phyloP scores from a whole-genome alignment of 2,888 invertebrate genomes.

The Caenorhabditis sulstoni region DNA sequence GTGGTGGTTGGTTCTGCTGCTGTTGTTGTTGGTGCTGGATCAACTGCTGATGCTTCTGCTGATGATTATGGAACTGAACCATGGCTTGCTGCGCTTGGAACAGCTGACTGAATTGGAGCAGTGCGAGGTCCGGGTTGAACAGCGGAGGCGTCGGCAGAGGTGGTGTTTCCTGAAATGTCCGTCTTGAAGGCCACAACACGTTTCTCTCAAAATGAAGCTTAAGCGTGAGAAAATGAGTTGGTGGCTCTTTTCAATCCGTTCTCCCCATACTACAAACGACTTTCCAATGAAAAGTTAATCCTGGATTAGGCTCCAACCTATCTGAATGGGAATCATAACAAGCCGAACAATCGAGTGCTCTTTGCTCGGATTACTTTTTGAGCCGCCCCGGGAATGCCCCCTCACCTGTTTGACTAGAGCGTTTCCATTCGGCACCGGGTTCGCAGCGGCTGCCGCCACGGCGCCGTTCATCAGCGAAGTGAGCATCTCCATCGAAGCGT shows the following conservation, averaged over 20 bases:
- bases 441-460: slow-evolving; percentile 24
- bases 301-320: neutral
- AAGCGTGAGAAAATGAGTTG: too few species aligned
- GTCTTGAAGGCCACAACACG: too few species aligned
- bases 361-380: slow-evolving; percentile 23
- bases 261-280: neutral
- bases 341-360: slow-evolving; percentile 10
- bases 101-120: slow-evolving; percentile 56
- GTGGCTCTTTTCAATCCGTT: too few species aligned
- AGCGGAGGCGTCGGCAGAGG: slow-evolving; percentile 42
- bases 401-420: slow-evolving; percentile 43
- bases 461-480: slow-evolving; percentile 51
- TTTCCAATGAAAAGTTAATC: slow-evolving; percentile 12
- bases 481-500: slow-evolving; percentile 62
- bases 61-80: slow-evolving; percentile 55
- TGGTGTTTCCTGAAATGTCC: slow-evolving; percentile 51
- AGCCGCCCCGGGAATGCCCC: neutral
- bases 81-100: slow-evolving; percentile 60
- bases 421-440: slow-evolving; percentile 10
- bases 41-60: slow-evolving; percentile 36
- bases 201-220: too few species aligned
- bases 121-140: slow-evolving; percentile 48
- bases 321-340: neutral
- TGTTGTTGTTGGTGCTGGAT: slow-evolving; percentile 56
- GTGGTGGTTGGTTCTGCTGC: slow-evolving; percentile 15